A percentile compares a stretch with the other conserved stretches of the same genome.
These are phyloP conservation scores for Stegophylla sp. DNA, from an alignment of 2,888 invertebrate genomes.

Conservation along the genomic window DNA sequence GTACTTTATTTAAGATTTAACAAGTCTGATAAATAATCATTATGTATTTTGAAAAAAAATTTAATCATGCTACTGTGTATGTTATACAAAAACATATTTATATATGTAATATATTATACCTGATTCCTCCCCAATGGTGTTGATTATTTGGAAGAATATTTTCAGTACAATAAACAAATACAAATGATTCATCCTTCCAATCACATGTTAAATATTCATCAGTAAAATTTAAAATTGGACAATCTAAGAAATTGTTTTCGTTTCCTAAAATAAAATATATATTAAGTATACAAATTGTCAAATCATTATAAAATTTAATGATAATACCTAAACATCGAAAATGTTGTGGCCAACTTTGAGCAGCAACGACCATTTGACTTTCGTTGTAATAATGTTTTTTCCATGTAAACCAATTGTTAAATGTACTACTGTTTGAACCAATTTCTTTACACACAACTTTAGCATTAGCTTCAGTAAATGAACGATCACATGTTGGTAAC, in stretches of 20 bases:
- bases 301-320: slow-evolving; percentile 4
- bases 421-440: slow-evolving; percentile 76
- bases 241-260: slow-evolving; percentile 80
- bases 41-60: no score
- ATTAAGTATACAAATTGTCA: background rate
- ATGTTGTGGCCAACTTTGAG: slow-evolving; percentile 96
- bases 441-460: slow-evolving; percentile 95
- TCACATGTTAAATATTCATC: slow-evolving; percentile 87
- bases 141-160: slow-evolving; percentile 72
- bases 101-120: slow-evolving; percentile 63
- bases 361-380: slow-evolving; percentile 79
- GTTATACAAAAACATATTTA: no score
- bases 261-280: slow-evolving; percentile 62
- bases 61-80: no score
- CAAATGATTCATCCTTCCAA: slow-evolving; percentile 86
- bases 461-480: slow-evolving; percentile 95
- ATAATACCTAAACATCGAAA: slow-evolving; percentile 70
- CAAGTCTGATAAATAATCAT: no score
- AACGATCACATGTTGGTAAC: slow-evolving; percentile 93
- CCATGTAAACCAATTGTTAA: slow-evolving; percentile 87
- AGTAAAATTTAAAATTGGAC: slow-evolving; percentile 77
- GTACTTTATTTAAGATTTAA: no score
- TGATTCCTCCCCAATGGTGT: slow-evolving; percentile 95
- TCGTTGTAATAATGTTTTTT: slow-evolving; percentile 87
- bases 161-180: slow-evolving; percentile 89